A percentile compares a stretch with the other conserved stretches of the same genome.
Evolutionary conservation across 1,140 invertebrate genomes (phyloP).

Genomic region (Macrotrachela quadricornifera): DNA sequence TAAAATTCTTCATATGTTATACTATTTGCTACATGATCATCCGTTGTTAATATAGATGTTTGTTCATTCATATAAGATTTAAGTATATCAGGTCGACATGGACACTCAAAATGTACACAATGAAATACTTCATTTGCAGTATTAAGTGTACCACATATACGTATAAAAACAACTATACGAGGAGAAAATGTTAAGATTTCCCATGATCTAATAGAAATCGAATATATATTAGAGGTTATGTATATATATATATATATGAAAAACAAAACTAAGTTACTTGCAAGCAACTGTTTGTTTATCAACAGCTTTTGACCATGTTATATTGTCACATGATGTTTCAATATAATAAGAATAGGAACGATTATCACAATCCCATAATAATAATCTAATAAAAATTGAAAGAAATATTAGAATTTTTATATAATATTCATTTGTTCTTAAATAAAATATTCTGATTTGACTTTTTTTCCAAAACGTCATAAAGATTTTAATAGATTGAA

Average conservation of each 20-base stretch:
- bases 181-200: conserved; percentile 60
- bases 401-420: too few species aligned
- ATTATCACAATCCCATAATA: conserved; percentile 95
- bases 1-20: too few species aligned
- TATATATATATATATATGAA: too few species aligned
- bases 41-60: too few species aligned
- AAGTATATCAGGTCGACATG: conserved; percentile 19
- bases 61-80: neutral
- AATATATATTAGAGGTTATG: too few species aligned
- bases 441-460: too few species aligned
- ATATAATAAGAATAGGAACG: conserved; percentile 83
- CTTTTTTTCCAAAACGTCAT: too few species aligned
- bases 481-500: too few species aligned
- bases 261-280: too few species aligned
- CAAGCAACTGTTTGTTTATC: conserved; percentile 48
- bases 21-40: too few species aligned
- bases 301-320: conserved; percentile 52
- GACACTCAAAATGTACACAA: conserved; percentile 89
- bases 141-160: conserved; percentile 78
- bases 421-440: too few species aligned
- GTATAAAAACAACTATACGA: conserved; percentile 68
- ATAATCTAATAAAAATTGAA: conserved; percentile 37
- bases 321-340: conserved; percentile 71
- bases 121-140: conserved; percentile 94
- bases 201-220: conserved; percentile 38